Conservation (phyloP, 23 tunicate species). For the Diplosoma virens region DNA sequence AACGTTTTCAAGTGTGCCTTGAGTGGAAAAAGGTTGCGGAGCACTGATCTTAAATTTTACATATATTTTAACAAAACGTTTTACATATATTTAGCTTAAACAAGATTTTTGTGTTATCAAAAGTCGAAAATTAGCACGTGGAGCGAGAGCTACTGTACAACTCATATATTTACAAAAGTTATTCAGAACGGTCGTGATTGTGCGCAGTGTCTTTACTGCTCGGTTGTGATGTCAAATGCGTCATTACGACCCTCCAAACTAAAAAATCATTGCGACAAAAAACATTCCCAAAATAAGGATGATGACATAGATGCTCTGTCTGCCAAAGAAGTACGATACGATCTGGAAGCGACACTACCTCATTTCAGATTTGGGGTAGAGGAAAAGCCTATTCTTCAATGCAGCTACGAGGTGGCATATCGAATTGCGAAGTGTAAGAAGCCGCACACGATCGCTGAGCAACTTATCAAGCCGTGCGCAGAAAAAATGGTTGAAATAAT, state of each 20-base stretch:
- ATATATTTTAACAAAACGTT: too few species aligned
- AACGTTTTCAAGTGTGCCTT: too few species aligned
- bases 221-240: background rate
- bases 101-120: too few species aligned
- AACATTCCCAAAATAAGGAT: background rate
- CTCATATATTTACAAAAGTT: too few species aligned
- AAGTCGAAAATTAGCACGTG: too few species aligned
- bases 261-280: background rate
- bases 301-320: too few species aligned
- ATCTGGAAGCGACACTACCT: background rate
- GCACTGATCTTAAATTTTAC: too few species aligned
- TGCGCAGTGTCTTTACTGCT: background rate
- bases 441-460: background rate
- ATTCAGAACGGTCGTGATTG: background rate
- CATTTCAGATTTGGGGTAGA: background rate
- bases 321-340: background rate
- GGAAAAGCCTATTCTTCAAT: background rate
- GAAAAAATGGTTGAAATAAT: too few species aligned
- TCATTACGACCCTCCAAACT: background rate
- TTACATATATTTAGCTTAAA: too few species aligned
- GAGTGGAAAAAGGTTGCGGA: too few species aligned
- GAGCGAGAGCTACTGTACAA: too few species aligned
- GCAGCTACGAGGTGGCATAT: background rate
- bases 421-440: background rate
- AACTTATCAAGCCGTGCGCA: background rate